Evolutionary conservation across 2,888 invertebrate species (phyloP), one percentile per base, ranked within the genome.

Genomic region (Nycteola revayana): DNA sequence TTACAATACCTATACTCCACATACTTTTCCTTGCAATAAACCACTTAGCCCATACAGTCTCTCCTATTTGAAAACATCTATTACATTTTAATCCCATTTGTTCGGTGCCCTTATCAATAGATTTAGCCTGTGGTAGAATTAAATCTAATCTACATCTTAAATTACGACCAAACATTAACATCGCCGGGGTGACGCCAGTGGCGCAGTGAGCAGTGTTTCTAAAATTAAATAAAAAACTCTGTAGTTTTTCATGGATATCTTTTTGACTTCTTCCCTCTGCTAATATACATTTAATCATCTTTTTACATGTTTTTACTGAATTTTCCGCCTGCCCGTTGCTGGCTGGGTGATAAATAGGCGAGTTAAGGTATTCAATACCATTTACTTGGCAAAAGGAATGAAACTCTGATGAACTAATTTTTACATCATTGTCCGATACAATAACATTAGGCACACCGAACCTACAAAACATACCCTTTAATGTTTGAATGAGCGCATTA

Each of bases 171-270:
- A 55, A 48, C 45, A 49, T 50, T 31, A 50, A 25, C 10, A 38
- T 43, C 1, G 56, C 52, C 0, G 52, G 52, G 9, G 49, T 38
- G 8, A 29, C 27, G 1, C 49, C 48, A 1, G 49, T 50, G 10
- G 50, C 28, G 29, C 52, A 52, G 20, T 52, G 49, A 11, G 32
- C 40, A 1, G 46, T 37, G 14, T 56, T 52, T 14, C 52, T 41
- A 25, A 49, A 56, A n/a, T 35, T 28, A 34, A 55, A 55, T 11
- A 55, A 27, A 28, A 26, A 51, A 5, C 41, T 41, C 10, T 30
- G 23, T 21, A 28, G 10, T 2, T 2, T 30, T 9, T n/a, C n/a
- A n/a, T n/a, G n/a, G n/a, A n/a, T n/a, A n/a, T n/a, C n/a, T n/a
- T n/a, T n/a, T n/a, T n/a, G n/a, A n/a, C n/a, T n/a, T n/a, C n/a